Evolutionary conservation across 2,797 vertebrate species (phyloP), one percentile per base, ranked within the genome.

Genomic region (Poecilia wingei): DNA sequence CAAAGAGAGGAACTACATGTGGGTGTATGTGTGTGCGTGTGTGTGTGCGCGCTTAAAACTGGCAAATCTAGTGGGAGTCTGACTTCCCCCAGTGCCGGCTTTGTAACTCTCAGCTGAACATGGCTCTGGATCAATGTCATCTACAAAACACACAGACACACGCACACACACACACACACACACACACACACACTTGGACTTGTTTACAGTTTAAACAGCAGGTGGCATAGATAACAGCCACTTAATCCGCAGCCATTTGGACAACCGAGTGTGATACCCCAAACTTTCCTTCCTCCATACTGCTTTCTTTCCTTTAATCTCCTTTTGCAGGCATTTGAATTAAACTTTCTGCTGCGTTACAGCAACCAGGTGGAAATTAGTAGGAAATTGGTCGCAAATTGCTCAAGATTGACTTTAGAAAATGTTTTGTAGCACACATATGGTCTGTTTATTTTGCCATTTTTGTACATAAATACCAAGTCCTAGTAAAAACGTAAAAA

Each of bases 191-290:
- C 53, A 69, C 53, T 41, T 28, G 87, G 88, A 85, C 87, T 86
- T 84, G 86, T 91, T 92, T 91, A 83, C 88, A 72, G 90, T 90
- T 93, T 87, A 87, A 91, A 93, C 92, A 94, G 93, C 92, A 90
- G 92, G 92, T 89, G 89, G 91, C 78, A 87, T 72, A 89, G 92
- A 94, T 92, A 91, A 89, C 80, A 88, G 82, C 74, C 86, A 91
- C 87, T 90, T 89, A 90, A 93, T 93, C 87, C n/a, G 16, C 80
- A 84, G 83, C 82, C 87, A 88, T 89, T 90, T 93, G 86, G 82
- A 84, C 49, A 14, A 78, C 69, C 80, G 80, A 86, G 79, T 75
- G 72, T 66, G 59, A 84, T 79, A 79, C 72, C 71, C 77, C 41
- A 83, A 89, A 80, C 49, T 77, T 49, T 49, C 59, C 16, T 1